phyloP scores from a whole-genome alignment of 2,113 vertebrate species.

The Pseudorasbora parva region DNA sequence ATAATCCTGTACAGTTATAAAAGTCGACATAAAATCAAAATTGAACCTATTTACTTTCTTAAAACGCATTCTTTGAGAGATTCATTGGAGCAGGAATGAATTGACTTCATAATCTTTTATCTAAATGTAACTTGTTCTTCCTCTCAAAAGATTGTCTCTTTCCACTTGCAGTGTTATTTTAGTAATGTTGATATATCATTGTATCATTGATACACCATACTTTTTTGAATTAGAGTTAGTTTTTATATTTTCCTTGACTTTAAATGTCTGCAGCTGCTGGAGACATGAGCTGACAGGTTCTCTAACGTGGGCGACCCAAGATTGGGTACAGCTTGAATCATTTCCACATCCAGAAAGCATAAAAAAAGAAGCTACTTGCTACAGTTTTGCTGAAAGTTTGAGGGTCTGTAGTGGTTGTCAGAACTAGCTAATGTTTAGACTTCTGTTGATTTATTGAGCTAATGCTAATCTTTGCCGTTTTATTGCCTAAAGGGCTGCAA shows the following conservation, averaged over 20 bases:
- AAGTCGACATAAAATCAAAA: background rate
- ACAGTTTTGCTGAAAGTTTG: constrained; percentile 28
- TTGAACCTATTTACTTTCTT: background rate
- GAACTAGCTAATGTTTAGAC: constrained; percentile 35
- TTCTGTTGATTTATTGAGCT: constrained; percentile 32
- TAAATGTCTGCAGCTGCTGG: background rate
- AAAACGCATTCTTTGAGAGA: background rate
- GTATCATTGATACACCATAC: too few relatives aligned
- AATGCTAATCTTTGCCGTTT: constrained; percentile 30
- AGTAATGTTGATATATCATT: too few relatives aligned
- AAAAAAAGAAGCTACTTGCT: constrained; percentile 14
- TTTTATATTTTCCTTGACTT: background rate
- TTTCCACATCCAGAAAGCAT: constrained; percentile 12
- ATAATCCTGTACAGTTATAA: background rate
- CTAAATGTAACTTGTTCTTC: too few relatives aligned
- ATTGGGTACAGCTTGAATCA: background rate
- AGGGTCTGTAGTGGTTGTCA: constrained; percentile 16
- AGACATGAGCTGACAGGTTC: background rate
- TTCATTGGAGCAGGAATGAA: background rate
- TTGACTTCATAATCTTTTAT: background rate
- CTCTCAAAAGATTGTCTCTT: too few relatives aligned
- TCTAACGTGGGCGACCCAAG: background rate
- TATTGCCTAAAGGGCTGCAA: constrained; percentile 4
- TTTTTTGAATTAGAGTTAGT: too few relatives aligned
- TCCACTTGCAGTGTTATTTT: too few relatives aligned